Conservation (phyloP, 2,888 invertebrate genomes). For the Drosophila maculinotata region DNA sequence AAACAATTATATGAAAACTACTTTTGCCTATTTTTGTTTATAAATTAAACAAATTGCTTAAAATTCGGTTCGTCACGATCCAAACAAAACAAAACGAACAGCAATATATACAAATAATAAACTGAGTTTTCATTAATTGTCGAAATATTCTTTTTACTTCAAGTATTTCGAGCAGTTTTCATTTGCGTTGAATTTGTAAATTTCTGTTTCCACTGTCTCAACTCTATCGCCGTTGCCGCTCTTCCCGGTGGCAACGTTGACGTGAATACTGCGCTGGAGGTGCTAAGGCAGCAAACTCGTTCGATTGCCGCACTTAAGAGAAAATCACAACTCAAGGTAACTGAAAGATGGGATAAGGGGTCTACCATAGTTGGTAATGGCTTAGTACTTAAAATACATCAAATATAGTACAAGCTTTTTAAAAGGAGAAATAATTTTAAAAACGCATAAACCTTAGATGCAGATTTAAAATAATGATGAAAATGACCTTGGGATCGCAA, state of each 20-base stretch:
- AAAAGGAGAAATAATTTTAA: too few species aligned
- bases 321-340: constrained; percentile 85
- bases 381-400: too few species aligned
- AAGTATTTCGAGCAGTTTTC: too few species aligned
- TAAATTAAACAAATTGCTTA: constrained; percentile 39
- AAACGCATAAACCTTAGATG: too few species aligned
- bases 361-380: too few species aligned
- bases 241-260: constrained; percentile 9
- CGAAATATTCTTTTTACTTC: too few species aligned
- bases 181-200: constrained; percentile 1
- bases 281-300: constrained; percentile 93
- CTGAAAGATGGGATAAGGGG: constrained; percentile 8
- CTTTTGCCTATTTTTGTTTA: constrained; percentile 53
- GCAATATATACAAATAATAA: constrained; percentile 2
- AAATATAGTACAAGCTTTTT: too few species aligned
- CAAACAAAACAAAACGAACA: constrained; percentile 41
- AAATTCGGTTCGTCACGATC: constrained; percentile 32
- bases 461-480: too few species aligned
- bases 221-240: background rate
- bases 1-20: constrained; percentile 44
- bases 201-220: background rate
- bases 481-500: too few species aligned
- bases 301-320: constrained; percentile 90
- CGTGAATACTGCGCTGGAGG: constrained; percentile 87
- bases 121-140: constrained; percentile 9